These are phyloP conservation scores for Diadophis punctatus DNA, from an alignment of 2,113 vertebrate species.

Conservation along the genomic window DNA sequence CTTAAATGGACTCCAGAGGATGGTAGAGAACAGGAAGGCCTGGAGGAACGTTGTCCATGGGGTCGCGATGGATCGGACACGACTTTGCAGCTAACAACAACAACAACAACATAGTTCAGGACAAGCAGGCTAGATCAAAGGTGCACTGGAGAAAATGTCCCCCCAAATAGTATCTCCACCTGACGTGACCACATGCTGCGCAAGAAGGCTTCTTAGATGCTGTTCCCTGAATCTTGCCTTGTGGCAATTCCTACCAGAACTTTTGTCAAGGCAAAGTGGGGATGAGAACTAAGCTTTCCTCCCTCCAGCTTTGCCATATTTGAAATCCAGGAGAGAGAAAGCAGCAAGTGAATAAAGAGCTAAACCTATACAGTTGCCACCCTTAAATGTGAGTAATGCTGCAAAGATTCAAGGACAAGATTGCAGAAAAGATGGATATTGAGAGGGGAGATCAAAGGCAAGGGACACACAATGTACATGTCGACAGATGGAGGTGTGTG, in stretches of 20 bases:
- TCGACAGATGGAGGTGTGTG: background rate
- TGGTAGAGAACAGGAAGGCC: too few species aligned
- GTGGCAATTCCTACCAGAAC: background rate
- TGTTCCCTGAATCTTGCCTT: background rate
- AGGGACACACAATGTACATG: background rate
- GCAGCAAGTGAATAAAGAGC: background rate
- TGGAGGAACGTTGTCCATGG: too few species aligned
- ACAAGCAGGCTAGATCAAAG: background rate
- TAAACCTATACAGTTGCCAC: background rate
- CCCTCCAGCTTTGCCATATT: background rate
- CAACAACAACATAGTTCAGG: background rate
- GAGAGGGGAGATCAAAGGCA: background rate
- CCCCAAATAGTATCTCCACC: background rate
- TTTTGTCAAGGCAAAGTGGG: background rate
- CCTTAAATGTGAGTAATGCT: background rate
- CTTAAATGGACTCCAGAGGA: too few species aligned
- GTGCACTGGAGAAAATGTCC: background rate
- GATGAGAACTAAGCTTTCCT: background rate
- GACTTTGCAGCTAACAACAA: too few species aligned
- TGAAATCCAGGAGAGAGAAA: background rate
- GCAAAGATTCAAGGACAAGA: background rate
- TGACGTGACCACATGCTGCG: background rate
- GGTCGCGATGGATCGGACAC: too few species aligned
- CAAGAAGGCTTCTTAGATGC: background rate
- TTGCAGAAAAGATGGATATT: background rate